Percentiles rank a stretch among this genome's conserved stretches.
These are phyloP conservation scores for Eleutherodactylus coqui DNA, from an alignment of 2,797 vertebrate genomes.

Conservation along the genomic window DNA sequence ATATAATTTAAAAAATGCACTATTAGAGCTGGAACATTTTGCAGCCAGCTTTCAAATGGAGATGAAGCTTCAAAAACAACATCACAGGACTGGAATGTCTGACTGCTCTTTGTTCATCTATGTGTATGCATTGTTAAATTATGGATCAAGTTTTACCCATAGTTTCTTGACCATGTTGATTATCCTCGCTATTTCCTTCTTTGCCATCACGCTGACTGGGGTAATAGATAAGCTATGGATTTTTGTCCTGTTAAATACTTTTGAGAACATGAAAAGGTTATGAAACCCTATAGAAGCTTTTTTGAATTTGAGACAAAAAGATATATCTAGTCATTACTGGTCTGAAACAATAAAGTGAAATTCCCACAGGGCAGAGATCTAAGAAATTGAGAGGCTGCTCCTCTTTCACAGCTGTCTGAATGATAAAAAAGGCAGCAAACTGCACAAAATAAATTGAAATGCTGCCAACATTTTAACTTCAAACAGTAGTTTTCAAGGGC, in stretches of 20 bases:
- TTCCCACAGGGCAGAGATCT: constrained; percentile 62
- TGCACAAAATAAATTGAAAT: constrained; percentile 60
- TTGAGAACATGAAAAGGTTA: constrained; percentile 65
- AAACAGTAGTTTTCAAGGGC: constrained; percentile 48
- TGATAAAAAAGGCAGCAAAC: constrained; percentile 63
- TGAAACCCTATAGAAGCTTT: not conserved
- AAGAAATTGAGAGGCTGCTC: constrained; percentile 50
- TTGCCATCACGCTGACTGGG: constrained; percentile 54
- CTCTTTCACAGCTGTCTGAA: constrained; percentile 47
- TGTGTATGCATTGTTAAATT: constrained; percentile 67
- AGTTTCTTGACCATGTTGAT: constrained; percentile 66
- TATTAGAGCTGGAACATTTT: constrained; percentile 55
- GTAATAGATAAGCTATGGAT: constrained; percentile 63
- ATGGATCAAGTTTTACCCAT: constrained; percentile 66
- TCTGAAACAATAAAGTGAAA: constrained; percentile 68
- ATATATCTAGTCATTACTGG: constrained; percentile 62
- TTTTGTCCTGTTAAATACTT: constrained; percentile 58
- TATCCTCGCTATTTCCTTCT: constrained; percentile 66
- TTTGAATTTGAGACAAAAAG: constrained; percentile 69
- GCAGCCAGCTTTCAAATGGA: constrained; percentile 68
- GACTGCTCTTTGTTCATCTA: constrained; percentile 62
- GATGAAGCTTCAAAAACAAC: constrained; percentile 64
- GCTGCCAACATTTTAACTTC: constrained; percentile 21
- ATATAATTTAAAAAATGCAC: constrained; percentile 64
- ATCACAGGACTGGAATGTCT: constrained; percentile 61